phyloP scores from a whole-genome alignment of 2,888 invertebrate genomes.

The Autographa pulchrina region DNA sequence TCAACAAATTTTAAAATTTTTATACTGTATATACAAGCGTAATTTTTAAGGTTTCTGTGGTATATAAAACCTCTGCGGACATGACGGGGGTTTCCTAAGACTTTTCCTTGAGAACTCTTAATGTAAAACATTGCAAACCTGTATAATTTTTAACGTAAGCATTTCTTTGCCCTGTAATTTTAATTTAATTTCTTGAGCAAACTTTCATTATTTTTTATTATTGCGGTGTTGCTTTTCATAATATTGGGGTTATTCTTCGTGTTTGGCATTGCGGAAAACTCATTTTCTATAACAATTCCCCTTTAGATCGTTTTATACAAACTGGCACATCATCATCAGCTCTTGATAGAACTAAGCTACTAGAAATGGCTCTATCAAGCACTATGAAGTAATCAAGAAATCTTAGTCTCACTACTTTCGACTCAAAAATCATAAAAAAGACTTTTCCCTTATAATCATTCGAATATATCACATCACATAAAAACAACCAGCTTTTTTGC shows the following conservation, averaged over 20 bases:
- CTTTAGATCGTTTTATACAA: too few species aligned
- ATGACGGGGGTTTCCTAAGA: not conserved
- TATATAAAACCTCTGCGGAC: not conserved
- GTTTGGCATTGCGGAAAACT: not conserved
- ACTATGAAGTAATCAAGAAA: too few species aligned
- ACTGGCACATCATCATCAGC: too few species aligned
- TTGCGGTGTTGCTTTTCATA: not conserved
- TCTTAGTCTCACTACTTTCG: too few species aligned
- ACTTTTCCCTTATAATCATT: too few species aligned
- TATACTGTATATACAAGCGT: not conserved
- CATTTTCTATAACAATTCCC: too few species aligned
- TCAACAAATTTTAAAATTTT: not conserved
- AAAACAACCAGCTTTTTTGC: conserved; percentile 30
- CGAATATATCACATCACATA: not conserved
- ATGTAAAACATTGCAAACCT: not conserved
- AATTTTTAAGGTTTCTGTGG: not conserved
- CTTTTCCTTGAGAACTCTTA: not conserved
- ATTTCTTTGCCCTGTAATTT: not conserved
- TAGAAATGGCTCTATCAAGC: too few species aligned
- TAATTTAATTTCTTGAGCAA: conserved; percentile 2
- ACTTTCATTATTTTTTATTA: conserved; percentile 4
- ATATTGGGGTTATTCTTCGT: not conserved
- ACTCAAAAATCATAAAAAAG: too few species aligned
- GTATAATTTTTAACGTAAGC: conserved; percentile 4
- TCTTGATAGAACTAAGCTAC: too few species aligned